Evolutionary conservation across 2,113 vertebrate genomes (phyloP).

Genomic region (Podarcis muralis): DNA sequence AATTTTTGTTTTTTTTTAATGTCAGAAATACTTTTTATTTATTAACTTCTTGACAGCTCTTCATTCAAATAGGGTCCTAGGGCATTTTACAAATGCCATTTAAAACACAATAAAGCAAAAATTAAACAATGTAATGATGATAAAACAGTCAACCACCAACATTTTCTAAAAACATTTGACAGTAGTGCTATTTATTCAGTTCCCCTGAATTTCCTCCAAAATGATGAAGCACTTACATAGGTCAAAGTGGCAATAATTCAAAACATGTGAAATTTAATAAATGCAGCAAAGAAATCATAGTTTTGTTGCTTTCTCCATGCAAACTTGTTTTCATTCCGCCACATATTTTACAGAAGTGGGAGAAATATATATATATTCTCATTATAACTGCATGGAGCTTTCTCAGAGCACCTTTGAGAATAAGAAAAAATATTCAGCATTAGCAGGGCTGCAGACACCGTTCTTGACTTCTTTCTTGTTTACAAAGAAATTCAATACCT

Average conservation of each 20-base stretch:
- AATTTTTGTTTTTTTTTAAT: background rate
- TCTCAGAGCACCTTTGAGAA: background rate
- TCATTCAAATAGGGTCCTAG: too few relatives aligned
- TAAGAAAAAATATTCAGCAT: background rate
- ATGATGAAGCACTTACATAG: background rate
- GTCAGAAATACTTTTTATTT: too few relatives aligned
- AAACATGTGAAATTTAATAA: background rate
- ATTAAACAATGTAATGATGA: too few relatives aligned
- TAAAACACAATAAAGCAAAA: too few relatives aligned
- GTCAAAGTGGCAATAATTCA: background rate
- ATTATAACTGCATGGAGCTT: background rate
- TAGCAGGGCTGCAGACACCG: background rate
- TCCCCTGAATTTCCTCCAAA: background rate
- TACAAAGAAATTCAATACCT: background rate
- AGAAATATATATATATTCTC: background rate
- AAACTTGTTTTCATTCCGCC: background rate
- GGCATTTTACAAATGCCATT: too few relatives aligned
- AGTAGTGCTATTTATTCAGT: too few relatives aligned
- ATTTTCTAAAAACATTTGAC: too few relatives aligned
- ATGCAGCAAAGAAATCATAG: background rate
- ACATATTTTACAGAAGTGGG: background rate
- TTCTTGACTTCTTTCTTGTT: background rate
- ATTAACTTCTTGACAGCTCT: too few relatives aligned
- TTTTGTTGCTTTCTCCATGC: background rate
- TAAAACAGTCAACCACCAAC: too few relatives aligned